A percentile compares a stretch with the other conserved stretches of the same genome.
phyloP scores from a whole-genome alignment of 2,113 vertebrate genomes.

The Atherinomorus stipes region DNA sequence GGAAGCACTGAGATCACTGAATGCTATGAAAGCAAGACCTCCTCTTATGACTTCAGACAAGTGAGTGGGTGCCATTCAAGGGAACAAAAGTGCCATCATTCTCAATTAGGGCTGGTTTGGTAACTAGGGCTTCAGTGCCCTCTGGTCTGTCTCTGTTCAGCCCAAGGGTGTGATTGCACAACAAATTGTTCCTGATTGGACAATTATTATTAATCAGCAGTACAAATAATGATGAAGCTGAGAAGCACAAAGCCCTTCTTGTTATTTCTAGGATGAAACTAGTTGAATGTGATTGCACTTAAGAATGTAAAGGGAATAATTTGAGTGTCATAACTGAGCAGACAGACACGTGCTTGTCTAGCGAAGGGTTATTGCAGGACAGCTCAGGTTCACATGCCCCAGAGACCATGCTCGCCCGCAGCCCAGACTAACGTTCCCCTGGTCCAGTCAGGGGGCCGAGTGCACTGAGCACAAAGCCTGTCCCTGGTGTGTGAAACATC shows the following conservation, averaged over 20 bases:
- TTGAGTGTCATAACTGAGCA: constrained; percentile 53
- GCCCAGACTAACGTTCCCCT: constrained; percentile 37
- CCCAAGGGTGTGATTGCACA: constrained; percentile 52
- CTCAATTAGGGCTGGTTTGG: constrained; percentile 70
- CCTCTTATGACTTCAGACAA: constrained; percentile 71
- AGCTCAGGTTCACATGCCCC: constrained; percentile 56
- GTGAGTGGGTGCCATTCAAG: constrained; percentile 66
- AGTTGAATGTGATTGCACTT: constrained; percentile 23
- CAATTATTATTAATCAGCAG: constrained; percentile 66
- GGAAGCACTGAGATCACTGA: constrained; percentile 56
- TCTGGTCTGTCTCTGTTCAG: constrained; percentile 35
- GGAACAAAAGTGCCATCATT: constrained; percentile 77
- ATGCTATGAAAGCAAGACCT: constrained; percentile 63
- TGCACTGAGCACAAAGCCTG: constrained; percentile 54
- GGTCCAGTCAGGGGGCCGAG: constrained; percentile 44
- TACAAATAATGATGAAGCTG: constrained; percentile 48
- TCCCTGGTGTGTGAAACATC: constrained; percentile 70
- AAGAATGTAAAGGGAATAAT: constrained; percentile 18
- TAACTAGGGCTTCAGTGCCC: constrained; percentile 43
- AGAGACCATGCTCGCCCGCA: constrained; percentile 28
- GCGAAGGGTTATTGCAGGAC: constrained; percentile 48
- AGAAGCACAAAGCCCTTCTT: constrained; percentile 39
- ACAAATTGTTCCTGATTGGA: constrained; percentile 62
- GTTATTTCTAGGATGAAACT: constrained; percentile 41
- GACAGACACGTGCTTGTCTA: constrained; percentile 58